Evolutionary conservation across 2,888 invertebrate species (phyloP), one percentile per base, ranked within the genome.

Genomic region (Cheilosia impressa): DNA sequence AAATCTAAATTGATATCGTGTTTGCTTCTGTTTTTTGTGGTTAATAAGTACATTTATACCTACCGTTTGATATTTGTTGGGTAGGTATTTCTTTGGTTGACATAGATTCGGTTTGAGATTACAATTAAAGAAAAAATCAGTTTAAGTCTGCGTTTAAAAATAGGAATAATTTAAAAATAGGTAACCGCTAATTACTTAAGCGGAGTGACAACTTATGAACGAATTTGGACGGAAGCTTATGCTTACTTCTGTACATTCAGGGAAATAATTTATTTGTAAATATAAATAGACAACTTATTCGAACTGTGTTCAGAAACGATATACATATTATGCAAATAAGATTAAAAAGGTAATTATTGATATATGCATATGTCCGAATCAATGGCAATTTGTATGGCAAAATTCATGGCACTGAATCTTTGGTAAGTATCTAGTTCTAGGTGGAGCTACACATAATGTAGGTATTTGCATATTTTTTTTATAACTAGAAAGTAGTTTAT

Each of bases 211-310:
- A 55, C 55, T 52, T 24, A 52, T 65, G 52, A 43, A 78, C 22
- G 53, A 38, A 76, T 53, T 66, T 84, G 84, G 84, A 84, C 84
- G 84, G 84, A 84, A 84, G 80, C 63, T 75, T 76, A 80, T 62
- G 75, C 57, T 75, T 76, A 80, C 66, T 79, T 84, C 78, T 79
- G 78, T 63, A 62, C 52, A 43, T 10, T 17, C 24, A 27, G 55
- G 52, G 31, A 58, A 34, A 65, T 1, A 22, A 52, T 13, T 24
- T 2, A 22, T 13, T 19, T 24, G 13, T 41, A 38, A 4, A n/a
- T 10, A 50, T 6, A 43, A 2, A 50, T 19, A 62, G n/a, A 43
- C n/a, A 53, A 62, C 13, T 53, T 15, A 52, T 50, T 52, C 41
- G 31, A 34, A 34, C 19, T 41, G 5, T 38, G 22, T 52, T n/a